These are phyloP conservation scores for Acanthacorydalis orientalis DNA, from an alignment of 2,888 invertebrate genomes.

Conservation along the genomic window DNA sequence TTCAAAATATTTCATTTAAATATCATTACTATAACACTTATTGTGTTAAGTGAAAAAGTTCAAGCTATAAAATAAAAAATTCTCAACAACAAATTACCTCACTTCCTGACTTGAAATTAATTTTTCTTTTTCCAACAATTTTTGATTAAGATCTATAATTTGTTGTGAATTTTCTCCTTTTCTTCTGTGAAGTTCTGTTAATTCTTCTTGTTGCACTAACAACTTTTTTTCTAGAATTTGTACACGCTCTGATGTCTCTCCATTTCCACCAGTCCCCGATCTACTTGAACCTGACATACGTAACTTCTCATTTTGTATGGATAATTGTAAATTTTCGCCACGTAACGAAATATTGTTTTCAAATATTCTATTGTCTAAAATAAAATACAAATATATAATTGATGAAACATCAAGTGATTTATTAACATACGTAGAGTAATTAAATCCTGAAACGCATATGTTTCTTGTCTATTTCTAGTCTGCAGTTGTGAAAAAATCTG, in stretches of 20 bases:
- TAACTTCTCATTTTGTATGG: slow-evolving; percentile 71
- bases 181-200: slow-evolving; percentile 75
- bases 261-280: slow-evolving; percentile 14
- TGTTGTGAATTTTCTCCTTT: slow-evolving; percentile 88
- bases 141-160: slow-evolving; percentile 76
- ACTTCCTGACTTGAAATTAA: slow-evolving; percentile 54
- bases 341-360: slow-evolving; percentile 67
- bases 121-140: slow-evolving; percentile 72
- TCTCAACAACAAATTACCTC: slow-evolving; percentile 30
- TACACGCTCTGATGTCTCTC: slow-evolving; percentile 35
- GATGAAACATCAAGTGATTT: slow-evolving; percentile 1
- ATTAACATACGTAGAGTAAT: slow-evolving; percentile 35
- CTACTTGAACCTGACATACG: slow-evolving; percentile 36
- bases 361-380: slow-evolving; percentile 71
- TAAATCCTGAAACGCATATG: slow-evolving; percentile 59
- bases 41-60: too few relatives aligned
- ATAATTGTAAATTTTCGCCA: slow-evolving; percentile 69
- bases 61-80: background rate
- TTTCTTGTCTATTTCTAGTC: slow-evolving; percentile 58
- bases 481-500: slow-evolving; percentile 52
- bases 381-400: slow-evolving; percentile 9
- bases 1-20: too few relatives aligned
- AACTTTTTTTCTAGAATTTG: slow-evolving; percentile 74
- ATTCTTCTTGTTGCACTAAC: slow-evolving; percentile 75
- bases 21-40: too few relatives aligned